phyloP scores from a whole-genome alignment of 2,888 invertebrate species.

The Diloba caeruleocephala region DNA sequence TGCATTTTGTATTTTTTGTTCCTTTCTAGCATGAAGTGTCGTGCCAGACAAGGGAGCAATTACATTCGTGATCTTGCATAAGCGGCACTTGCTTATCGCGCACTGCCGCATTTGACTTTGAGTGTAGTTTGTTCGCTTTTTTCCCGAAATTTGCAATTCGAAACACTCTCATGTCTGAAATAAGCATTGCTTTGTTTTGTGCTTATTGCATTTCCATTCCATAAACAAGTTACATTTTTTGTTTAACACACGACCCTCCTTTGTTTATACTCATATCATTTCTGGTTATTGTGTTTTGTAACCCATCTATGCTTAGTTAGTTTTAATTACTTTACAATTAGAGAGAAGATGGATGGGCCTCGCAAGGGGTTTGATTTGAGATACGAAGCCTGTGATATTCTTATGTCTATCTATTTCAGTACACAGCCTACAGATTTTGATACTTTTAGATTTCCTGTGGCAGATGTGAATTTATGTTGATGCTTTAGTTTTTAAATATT shows the following conservation, averaged over 20 bases:
- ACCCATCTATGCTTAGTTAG: slow-evolving; percentile 65
- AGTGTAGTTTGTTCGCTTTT: slow-evolving; percentile 85
- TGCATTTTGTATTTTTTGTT: slow-evolving; percentile 61
- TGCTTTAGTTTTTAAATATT: neutral
- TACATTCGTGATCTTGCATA: slow-evolving; percentile 90
- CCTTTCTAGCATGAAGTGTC: slow-evolving; percentile 87
- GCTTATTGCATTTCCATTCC: slow-evolving; percentile 59
- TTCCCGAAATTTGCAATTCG: slow-evolving; percentile 87
- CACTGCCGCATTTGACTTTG: slow-evolving; percentile 87
- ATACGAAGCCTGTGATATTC: slow-evolving; percentile 63
- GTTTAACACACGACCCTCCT: slow-evolving; percentile 42
- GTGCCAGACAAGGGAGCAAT: slow-evolving; percentile 89
- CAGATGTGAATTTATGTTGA: neutral
- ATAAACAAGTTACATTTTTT: slow-evolving; percentile 50
- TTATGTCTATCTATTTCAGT: slow-evolving; percentile 26
- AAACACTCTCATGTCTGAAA: slow-evolving; percentile 78
- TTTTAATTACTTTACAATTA: slow-evolving; percentile 79
- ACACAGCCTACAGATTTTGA: slow-evolving; percentile 18
- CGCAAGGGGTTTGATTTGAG: slow-evolving; percentile 63
- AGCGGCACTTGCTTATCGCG: slow-evolving; percentile 88
- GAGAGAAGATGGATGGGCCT: slow-evolving; percentile 71
- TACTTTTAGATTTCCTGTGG: slow-evolving; percentile 13
- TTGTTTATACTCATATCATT: slow-evolving; percentile 42
- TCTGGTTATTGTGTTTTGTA: slow-evolving; percentile 60
- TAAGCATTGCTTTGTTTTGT: slow-evolving; percentile 68